Evolutionary conservation across 2,888 invertebrate species (phyloP).

Genomic region (Phorcus lineatus): DNA sequence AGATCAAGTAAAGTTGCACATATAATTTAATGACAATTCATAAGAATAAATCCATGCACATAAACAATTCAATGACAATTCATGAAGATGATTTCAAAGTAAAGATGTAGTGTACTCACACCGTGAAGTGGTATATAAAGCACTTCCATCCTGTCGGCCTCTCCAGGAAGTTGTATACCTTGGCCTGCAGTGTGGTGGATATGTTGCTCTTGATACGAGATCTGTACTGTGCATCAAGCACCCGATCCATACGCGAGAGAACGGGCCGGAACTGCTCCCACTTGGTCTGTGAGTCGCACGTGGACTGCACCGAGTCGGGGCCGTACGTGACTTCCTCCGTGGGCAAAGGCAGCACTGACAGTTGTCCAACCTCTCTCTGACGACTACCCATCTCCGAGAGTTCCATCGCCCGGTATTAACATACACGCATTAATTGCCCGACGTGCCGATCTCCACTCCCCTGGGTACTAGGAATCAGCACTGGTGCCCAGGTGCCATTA

Average conservation of each 20-base stretch:
- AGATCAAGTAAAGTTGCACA: too few species aligned
- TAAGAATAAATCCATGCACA: too few species aligned
- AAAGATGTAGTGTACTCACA: slow-evolving; percentile 80
- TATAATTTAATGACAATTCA: too few species aligned
- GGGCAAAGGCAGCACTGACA: background rate
- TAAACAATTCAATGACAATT: too few species aligned
- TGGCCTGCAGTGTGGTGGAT: slow-evolving; percentile 79
- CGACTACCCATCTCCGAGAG: slow-evolving; percentile 24
- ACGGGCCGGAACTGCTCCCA: slow-evolving; percentile 46
- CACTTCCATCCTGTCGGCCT: slow-evolving; percentile 89
- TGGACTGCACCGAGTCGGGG: slow-evolving; percentile 11
- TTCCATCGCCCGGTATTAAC: slow-evolving; percentile 26
- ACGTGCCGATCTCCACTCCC: slow-evolving; percentile 5
- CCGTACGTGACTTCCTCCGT: slow-evolving; percentile 17
- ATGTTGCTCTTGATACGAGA: slow-evolving; percentile 42
- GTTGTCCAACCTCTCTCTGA: background rate
- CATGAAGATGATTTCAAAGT: too few species aligned
- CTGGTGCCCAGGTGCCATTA: background rate
- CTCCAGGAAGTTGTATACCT: slow-evolving; percentile 88
- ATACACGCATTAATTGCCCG: slow-evolving; percentile 14
- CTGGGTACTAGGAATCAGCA: background rate
- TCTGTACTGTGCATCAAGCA: slow-evolving; percentile 43
- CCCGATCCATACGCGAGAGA: slow-evolving; percentile 42
- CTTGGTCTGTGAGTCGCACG: slow-evolving; percentile 31
- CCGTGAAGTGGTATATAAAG: slow-evolving; percentile 88